Evolutionary conservation across 2,113 vertebrate species (phyloP), one percentile per base, ranked within the genome.

Genomic region (Myotis lucifugus): DNA sequence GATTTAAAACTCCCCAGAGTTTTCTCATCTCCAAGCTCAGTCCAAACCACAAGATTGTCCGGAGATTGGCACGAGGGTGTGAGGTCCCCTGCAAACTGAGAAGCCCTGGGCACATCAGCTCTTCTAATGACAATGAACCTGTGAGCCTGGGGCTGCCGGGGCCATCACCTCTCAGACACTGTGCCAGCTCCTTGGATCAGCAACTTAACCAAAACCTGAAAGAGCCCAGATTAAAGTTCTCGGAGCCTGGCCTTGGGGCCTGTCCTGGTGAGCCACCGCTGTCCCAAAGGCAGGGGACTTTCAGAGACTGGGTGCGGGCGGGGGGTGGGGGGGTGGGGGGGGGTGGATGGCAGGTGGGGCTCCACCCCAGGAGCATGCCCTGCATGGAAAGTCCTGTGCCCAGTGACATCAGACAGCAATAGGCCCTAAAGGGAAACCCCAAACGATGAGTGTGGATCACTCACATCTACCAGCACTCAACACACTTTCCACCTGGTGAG

Each of bases 1-100:
- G 81, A 34, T 52, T 76, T 88, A 56, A 88, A 76, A 32, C 56
- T 77, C 85, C 42, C 27, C 9, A 7, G n/a, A 74, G 12, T 85
- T 93, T 66, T 90, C 27, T 82, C 37, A 79, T 25, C 27, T 73
- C 64, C 72, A 72, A 78, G 90, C 52, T 86, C 66, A 52, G 54
- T 42, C n/a, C 67, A 64, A 40, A 32, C 59, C 56, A 40, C 13
- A n/a, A n/a, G 15, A 48, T 48, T 29, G 37, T 64, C 34, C 21
- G 0, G 1, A 61, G 50, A 87, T 64, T 21, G 46, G 25, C 64
- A 54, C 0, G 2, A 66, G 19, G 48, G 18, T n/a, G 13, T 59
- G 42, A 40, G 73, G 40, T n/a, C 42, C 21, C 73, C 21, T 5
- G 12, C 42, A 59, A 88, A 78, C 32, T 4, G 25, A 29, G 66